Conservation (phyloP, 2,888 invertebrate species). For the Epinotia bilunana region DNA sequence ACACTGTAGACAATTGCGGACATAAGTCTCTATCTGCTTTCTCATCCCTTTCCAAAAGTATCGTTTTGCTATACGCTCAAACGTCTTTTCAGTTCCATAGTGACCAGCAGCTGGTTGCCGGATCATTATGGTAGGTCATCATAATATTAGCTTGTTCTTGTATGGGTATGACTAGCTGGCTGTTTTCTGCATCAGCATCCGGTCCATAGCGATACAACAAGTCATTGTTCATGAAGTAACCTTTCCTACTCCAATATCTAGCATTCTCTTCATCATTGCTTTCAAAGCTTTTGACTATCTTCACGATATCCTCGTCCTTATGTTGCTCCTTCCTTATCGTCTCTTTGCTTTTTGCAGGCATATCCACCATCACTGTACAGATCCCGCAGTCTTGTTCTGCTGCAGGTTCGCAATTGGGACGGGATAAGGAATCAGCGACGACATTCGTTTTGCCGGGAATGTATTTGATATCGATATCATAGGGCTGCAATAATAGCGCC, state of each 20-base stretch:
- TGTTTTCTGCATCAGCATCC: background rate
- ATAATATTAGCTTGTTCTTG: background rate
- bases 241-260: constrained; percentile 8
- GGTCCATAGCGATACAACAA: background rate
- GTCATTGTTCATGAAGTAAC: background rate
- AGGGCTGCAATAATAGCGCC: constrained; percentile 61
- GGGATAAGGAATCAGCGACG: constrained; percentile 42
- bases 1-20: constrained; percentile 53
- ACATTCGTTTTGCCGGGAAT: no score
- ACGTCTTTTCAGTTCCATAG: constrained; percentile 9
- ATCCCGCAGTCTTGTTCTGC: no score
- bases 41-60: constrained; percentile 41
- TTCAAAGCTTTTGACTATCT: background rate
- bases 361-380: no score
- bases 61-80: constrained; percentile 1
- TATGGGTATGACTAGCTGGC: background rate
- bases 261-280: background rate
- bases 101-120: background rate
- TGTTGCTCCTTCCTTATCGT: constrained; percentile 13
- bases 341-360: no score
- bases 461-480: no score
- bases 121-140: background rate
- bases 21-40: constrained; percentile 49
- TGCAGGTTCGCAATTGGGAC: constrained; percentile 36
- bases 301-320: background rate